Evolutionary conservation across 2,888 invertebrate species (phyloP), one percentile per base, ranked within the genome.

Genomic region (Xylophagus ater): DNA sequence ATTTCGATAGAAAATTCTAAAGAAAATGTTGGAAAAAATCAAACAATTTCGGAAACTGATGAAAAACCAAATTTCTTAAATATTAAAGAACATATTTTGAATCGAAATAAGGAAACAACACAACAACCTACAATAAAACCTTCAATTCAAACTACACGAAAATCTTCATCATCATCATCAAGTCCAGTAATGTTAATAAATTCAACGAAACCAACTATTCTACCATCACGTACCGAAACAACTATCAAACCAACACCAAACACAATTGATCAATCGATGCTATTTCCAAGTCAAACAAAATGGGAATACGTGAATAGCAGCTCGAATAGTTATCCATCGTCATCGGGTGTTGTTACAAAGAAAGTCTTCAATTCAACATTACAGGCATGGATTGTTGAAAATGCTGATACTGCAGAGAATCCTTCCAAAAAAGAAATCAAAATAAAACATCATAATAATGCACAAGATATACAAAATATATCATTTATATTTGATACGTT

Each of bases 401-500:
- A 75, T 53, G 48, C 59, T 15, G 60, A 58, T 23, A 60, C 54
- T 32, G 37, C 47, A 0, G 59, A 60, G 25, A 58, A 56, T 25
- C 36, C 56, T 2, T 59, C 60, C 3, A 34, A 62, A 4, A 52
- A 58, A 17, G 59, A 60, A 10, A 53, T 59, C 25, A 57, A 60
- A 35, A 56, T 55, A 0, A 52, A 57, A 12, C 57, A 59, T 13
- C 64, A 62, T 40, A 59, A 61, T 54, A 65, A 70, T 42, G 24
- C 32, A 4, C 64, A 66, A 43, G 57, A 68, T 49, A 62, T 75
- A 46, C 70, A 69, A 51, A 78, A 79, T 54, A 69, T 78, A 41
- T 76, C 79, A 1, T 66, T 75, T 23, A 72, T 78, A 31, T 76
- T 78, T 43, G 76, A 75, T 49, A 73, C 71, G 35, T 68, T 76